These are phyloP conservation scores for Argya squamiceps DNA, from an alignment of 2,797 vertebrate species.

Conservation along the genomic window DNA sequence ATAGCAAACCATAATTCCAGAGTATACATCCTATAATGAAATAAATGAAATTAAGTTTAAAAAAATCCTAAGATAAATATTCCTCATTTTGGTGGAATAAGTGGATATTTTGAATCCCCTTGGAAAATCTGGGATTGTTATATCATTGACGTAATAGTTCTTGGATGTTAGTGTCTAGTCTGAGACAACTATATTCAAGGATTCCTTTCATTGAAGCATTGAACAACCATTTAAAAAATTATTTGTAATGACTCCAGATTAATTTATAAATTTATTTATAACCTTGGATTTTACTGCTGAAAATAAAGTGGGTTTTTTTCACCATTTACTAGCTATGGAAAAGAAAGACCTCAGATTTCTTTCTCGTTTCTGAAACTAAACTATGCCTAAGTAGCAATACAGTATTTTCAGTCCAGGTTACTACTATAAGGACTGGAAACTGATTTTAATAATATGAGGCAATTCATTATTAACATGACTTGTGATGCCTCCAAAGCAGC, in stretches of 20 bases:
- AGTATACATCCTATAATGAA: neutral
- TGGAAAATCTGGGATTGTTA: neutral
- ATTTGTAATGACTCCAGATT: neutral
- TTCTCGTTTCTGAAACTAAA: constrained; percentile 12
- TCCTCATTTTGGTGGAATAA: neutral
- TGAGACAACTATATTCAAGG: neutral
- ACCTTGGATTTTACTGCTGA: neutral
- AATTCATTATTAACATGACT: constrained; percentile 61
- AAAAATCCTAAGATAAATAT: neutral
- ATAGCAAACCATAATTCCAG: neutral
- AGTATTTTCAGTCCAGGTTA: neutral
- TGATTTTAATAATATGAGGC: constrained; percentile 63
- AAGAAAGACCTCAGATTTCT: neutral
- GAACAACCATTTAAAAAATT: neutral
- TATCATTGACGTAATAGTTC: neutral
- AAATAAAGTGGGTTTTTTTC: neutral
- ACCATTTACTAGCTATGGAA: neutral
- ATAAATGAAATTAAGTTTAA: neutral
- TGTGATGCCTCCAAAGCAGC: constrained; percentile 58
- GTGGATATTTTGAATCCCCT: neutral
- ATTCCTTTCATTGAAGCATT: neutral
- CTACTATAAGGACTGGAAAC: constrained; percentile 46
- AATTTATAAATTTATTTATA: neutral
- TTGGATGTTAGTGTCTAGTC: neutral
- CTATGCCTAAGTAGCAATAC: neutral